Evolutionary conservation across 2,113 vertebrate genomes (phyloP).

Genomic region (Uria aalge): DNA sequence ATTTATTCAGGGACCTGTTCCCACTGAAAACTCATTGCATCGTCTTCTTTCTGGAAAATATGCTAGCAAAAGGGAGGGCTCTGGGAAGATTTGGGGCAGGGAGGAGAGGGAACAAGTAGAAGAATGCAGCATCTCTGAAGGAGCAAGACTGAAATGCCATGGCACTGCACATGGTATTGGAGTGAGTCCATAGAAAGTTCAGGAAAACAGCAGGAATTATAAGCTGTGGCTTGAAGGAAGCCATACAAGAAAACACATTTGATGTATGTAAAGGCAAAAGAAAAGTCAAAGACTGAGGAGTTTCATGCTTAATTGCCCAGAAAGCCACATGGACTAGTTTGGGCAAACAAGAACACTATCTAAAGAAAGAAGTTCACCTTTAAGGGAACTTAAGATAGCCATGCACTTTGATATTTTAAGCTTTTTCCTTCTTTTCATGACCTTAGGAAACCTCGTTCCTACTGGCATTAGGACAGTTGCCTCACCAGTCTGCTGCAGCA

Average conservation of each 20-base stretch:
- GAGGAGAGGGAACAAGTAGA: background rate
- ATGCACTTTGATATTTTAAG: background rate
- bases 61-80: background rate
- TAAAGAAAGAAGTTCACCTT: background rate
- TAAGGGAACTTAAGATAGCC: background rate
- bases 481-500: background rate
- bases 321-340: background rate
- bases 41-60: background rate
- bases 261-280: background rate
- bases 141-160: background rate
- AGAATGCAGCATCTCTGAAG: background rate
- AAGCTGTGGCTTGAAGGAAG: background rate
- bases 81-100: background rate
- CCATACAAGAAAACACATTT: background rate
- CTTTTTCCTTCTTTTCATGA: background rate
- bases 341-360: background rate
- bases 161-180: accelerated
- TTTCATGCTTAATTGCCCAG: background rate
- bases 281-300: background rate
- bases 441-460: background rate
- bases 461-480: background rate
- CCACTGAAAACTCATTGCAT: background rate
- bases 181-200: accelerated
- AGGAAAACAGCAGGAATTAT: background rate
- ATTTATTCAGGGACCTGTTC: background rate